Base-by-base conservation (phyloP, 2,113 vertebrate genomes). In the Ciconia stormi region DNA sequence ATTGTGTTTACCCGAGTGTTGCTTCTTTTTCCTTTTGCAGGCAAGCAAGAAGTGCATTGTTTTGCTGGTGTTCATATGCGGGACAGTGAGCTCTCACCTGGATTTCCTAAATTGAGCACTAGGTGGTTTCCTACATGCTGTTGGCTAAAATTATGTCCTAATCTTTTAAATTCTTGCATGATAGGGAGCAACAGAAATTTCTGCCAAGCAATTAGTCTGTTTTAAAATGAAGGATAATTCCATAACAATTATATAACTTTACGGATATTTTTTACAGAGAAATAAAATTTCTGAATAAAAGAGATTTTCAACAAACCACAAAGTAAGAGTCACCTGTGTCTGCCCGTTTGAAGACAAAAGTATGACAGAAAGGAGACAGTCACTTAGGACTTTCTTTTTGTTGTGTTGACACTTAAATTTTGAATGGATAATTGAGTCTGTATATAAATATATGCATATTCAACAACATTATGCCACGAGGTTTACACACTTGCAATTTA, bases 1-100 rank as follows among this genome's bases (percentile, higher is more conserved):
- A 34, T 6, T 34, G 12, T 38, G 36, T 82, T 90, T 69, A 42
- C 6, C 4, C 1, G 1, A 49, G n/a, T 0, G 1, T 22, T 49
- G 14, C 4, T 85, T 9, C 29, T 49, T 71, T 12, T 44, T 62
- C 29, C 49, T 67, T 70, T 82, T 50, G 23, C 21, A 50, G 13
- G 22, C 18, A 82, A 58, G 46, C 22, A 71, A 71, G 56, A 26
- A 62, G 27, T 12, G 15, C 25, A 32, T 50, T 0, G 1, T 78
- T 92, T 77, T 36, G 4, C 22, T 56, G 59, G 16, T 61, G 18
- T 77, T 50, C 22, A 7, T 50, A 10, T 7, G 27, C 22, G 26
- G 36, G 7, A 38, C 17, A 8, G 11, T 19, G 29, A 66, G 30
- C 3, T 59, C 26, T 59, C 44, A 49, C 6, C 29, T 61, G 16